Percentiles rank a stretch among this genome's conserved stretches.
These are phyloP conservation scores for Deladenus siricidicola DNA, from an alignment of 2,888 invertebrate genomes.

Conservation along the genomic window DNA sequence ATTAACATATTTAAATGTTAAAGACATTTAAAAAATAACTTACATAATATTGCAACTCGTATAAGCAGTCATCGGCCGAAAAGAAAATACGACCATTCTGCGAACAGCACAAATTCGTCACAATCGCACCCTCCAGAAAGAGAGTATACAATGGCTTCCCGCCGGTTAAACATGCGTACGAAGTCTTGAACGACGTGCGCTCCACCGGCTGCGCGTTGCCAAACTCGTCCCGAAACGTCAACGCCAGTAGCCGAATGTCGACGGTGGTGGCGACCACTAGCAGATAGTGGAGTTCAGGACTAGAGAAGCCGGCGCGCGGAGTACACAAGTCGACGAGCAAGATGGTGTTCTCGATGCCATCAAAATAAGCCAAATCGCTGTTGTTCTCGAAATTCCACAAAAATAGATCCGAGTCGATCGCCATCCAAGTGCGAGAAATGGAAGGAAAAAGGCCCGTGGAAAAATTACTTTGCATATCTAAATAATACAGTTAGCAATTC, in stretches of 20 bases:
- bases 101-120: slow-evolving; percentile 65
- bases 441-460: slow-evolving; percentile 95
- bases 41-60: slow-evolving; percentile 61
- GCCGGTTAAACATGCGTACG: neutral
- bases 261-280: slow-evolving; percentile 85
- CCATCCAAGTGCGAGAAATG: slow-evolving; percentile 89
- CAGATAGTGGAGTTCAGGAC: slow-evolving; percentile 74
- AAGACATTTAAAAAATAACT: slow-evolving; percentile 7
- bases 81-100: slow-evolving; percentile 80
- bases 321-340: slow-evolving; percentile 78
- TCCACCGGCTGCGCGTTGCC: slow-evolving; percentile 6
- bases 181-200: neutral
- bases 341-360: slow-evolving; percentile 86
- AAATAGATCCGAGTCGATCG: slow-evolving; percentile 93
- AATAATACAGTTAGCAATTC: slow-evolving; percentile 55
- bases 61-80: slow-evolving; percentile 86
- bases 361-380: slow-evolving; percentile 88
- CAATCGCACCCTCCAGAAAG: slow-evolving; percentile 38
- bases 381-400: slow-evolving; percentile 94
- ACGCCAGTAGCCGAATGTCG: slow-evolving; percentile 81
- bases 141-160: slow-evolving; percentile 24
- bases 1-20: neutral
- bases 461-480: slow-evolving; percentile 89
- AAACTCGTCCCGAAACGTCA: slow-evolving; percentile 56
- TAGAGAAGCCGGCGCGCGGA: slow-evolving; percentile 64